These are phyloP conservation scores for Neodiprion virginianus DNA, from an alignment of 1,140 invertebrate species.

Conservation along the genomic window DNA sequence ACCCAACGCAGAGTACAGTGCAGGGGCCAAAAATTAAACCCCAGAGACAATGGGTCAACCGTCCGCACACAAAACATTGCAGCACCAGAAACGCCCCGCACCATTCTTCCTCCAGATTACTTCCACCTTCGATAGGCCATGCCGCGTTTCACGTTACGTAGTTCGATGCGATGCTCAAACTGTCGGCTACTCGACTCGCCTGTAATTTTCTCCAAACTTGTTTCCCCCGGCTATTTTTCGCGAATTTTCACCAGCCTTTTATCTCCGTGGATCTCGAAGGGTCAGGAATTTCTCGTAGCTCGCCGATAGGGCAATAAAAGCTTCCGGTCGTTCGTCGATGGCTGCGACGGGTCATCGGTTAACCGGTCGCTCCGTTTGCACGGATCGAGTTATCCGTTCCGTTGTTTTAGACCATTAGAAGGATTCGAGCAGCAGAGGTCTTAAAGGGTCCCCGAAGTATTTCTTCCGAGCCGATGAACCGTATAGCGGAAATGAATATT, in stretches of 20 bases:
- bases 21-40: slow-evolving; percentile 55
- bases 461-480: slow-evolving; percentile 1
- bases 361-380: too few relatives aligned
- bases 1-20: slow-evolving; percentile 41
- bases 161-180: too few relatives aligned
- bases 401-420: too few relatives aligned
- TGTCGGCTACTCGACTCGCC: too few relatives aligned
- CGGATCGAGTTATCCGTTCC: too few relatives aligned
- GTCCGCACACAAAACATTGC: slow-evolving; percentile 39
- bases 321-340: background rate
- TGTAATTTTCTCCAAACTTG: too few relatives aligned
- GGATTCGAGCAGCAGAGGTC: too few relatives aligned
- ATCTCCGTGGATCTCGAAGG: background rate
- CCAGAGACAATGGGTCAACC: slow-evolving; percentile 62
- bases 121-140: background rate
- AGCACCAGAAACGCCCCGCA: slow-evolving; percentile 56
- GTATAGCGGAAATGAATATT: slow-evolving; percentile 1
- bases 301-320: background rate
- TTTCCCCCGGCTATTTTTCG: too few relatives aligned
- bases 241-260: slow-evolving; percentile 21
- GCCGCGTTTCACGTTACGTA: too few relatives aligned
- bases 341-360: too few relatives aligned
- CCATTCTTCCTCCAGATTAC: slow-evolving; percentile 35
- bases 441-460: too few relatives aligned
- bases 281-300: background rate